Base-by-base conservation (phyloP, 2,888 invertebrate species). In the Ypsolopha scabrella region DNA sequence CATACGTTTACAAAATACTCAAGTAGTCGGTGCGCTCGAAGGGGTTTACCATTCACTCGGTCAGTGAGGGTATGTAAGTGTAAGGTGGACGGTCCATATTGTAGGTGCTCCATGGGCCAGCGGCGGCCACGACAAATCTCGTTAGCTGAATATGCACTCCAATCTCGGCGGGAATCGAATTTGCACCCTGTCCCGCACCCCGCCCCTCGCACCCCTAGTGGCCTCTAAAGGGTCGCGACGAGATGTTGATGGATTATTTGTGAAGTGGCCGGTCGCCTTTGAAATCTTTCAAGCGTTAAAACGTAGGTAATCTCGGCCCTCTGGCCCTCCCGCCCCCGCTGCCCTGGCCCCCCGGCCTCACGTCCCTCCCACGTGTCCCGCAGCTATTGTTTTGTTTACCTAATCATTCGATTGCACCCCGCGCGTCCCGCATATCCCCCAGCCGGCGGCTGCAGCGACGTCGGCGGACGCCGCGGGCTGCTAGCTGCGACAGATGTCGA, bases 281-380 rank as follows among this genome's bases (percentile, higher is more conserved):
- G 76, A 83, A 83, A 80, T 76, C 80, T 80, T 78, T 83, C 80
- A 75, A 78, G 83, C 85, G 85, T 81, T 83, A 85, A 85, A 85
- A 83, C 73, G 85, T 76, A 83, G 83, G 81, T 79, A 81, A 80
- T 82, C 81, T 24, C 24, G 24, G 24, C 24, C 24, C 24, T 24
- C 24, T 24, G 24, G 24, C 24, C 76, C 72, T 66, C 65, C 71
- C 59, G 50, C 62, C 53, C 51, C 56, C 57, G 57, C 55, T 51
- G 52, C 57, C 51, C 51, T 53, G 54, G 55, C 54, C 54, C 52
- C 55, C 53, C 56, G 50, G 53, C 35, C 58, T 24, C 24, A 24
- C 24, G 24, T 24, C 48, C 38, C n/a, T n/a, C n/a, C n/a, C n/a
- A n/a, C n/a, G n/a, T n/a, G 36, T 50, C 52, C 35, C 36, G 51